Conservation (phyloP, 2,113 vertebrate genomes). For the Seriola rivoliana region DNA sequence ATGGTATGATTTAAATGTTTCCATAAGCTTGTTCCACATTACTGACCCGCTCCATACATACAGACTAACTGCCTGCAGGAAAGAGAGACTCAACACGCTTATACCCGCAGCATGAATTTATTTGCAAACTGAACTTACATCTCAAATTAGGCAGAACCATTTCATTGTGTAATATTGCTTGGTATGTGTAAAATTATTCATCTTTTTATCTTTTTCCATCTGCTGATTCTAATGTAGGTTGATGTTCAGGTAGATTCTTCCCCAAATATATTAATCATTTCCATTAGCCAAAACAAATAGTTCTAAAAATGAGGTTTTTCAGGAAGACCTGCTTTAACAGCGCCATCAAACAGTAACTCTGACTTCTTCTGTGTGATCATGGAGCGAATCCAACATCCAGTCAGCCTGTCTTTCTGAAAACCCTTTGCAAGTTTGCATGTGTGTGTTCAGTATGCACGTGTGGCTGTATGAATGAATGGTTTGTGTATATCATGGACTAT, state of each 20-base stretch:
- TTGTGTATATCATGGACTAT: slow-evolving; percentile 72
- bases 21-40: not conserved
- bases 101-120: slow-evolving; percentile 24
- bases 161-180: slow-evolving; percentile 41
- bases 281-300: slow-evolving; percentile 12
- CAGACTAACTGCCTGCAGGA: slow-evolving; percentile 3
- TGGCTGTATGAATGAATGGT: slow-evolving; percentile 42
- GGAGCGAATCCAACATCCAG: slow-evolving; percentile 3
- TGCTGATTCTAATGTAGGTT: slow-evolving; percentile 6
- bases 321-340: slow-evolving; percentile 35
- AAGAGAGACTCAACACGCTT: too few species aligned
- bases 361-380: slow-evolving; percentile 28
- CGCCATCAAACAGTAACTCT: slow-evolving; percentile 17
- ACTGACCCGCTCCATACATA: not conserved
- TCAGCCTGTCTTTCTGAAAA: slow-evolving; percentile 40
- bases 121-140: not conserved
- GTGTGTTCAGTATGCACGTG: slow-evolving; percentile 55
- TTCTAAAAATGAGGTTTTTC: slow-evolving; percentile 27
- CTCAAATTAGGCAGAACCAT: slow-evolving; percentile 10
- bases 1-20: not conserved
- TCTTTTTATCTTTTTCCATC: slow-evolving; percentile 19
- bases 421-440: slow-evolving; percentile 53
- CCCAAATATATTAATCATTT: slow-evolving; percentile 25
- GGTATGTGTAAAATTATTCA: slow-evolving; percentile 19
- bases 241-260: slow-evolving; percentile 19